Base-by-base conservation (phyloP, 2,113 vertebrate species). In the Scomber japonicus region DNA sequence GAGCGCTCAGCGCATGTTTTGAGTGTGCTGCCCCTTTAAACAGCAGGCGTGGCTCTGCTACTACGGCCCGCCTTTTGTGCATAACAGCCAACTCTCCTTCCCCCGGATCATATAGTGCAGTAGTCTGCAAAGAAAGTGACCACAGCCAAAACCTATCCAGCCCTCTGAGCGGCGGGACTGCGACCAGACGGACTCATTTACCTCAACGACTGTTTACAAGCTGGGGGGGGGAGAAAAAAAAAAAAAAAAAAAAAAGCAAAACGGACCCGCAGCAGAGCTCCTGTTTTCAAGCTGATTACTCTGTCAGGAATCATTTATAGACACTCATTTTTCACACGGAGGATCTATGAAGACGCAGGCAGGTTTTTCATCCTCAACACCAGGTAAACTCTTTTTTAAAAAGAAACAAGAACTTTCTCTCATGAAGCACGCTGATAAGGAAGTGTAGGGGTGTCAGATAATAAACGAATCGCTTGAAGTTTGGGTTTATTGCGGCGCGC, bases 1-100 rank as follows among this genome's bases (percentile, higher is more conserved):
- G 3, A 11, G 30, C 53, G 55, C 49, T 49, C 48, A 14, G 6
- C 5, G 69, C 14, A 27, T 30, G 50, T 27, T 87, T 67, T 75
- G 30, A 11, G 76, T 24, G 76, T 4, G 3, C 91, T 93, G 94
- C 62, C 3, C 48, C 94, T 95, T 96, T 96, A 95, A 95, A 51
- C 1, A 3, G 66, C 10, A 15, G 94, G 95, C 91, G 94, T 86
- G 93, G 88, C 87, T 85, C 77, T 13, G 0, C 55, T 84, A 91
- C 81, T 92, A 91, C 82, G 69, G 63, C 82, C 86, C 90, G 90
- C 93, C 93, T 63, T 50, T 75, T 89, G 92, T 94, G 92, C 87
- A 91, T 92, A 94, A 83, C 72, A 71, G 35, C 59, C 81, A 75
- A 48, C 62, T 55, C 55, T 59, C 53, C 82, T 78, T 82, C 70